These are phyloP conservation scores for Brachymystax lenok DNA, from an alignment of 2,797 vertebrate species.

Conservation along the genomic window DNA sequence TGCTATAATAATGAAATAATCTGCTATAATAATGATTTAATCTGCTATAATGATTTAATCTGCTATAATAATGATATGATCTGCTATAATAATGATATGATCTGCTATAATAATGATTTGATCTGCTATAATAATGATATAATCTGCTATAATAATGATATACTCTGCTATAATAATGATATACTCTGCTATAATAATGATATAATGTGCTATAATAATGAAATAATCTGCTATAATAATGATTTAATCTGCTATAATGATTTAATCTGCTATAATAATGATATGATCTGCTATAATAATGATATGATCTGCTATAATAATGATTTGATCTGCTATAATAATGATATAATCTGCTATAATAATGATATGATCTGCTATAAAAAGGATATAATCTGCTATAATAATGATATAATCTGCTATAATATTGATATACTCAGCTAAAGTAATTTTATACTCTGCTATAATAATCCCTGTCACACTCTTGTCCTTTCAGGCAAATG, in stretches of 20 bases:
- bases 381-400: too few relatives aligned
- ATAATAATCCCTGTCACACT: neutral
- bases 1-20: neutral
- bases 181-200: neutral
- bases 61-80: neutral
- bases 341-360: too few relatives aligned
- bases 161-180: neutral
- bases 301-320: neutral
- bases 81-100: too few relatives aligned
- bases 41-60: neutral
- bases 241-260: too few relatives aligned
- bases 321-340: too few relatives aligned
- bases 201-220: too few relatives aligned
- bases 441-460: neutral
- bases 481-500: conserved; percentile 57
- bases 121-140: neutral
- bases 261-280: neutral
- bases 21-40: too few relatives aligned
- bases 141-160: too few relatives aligned
- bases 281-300: neutral
- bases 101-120: too few relatives aligned
- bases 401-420: neutral
- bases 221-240: neutral
- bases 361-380: too few relatives aligned
- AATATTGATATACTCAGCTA: too few relatives aligned